Conservation (phyloP, 2,888 invertebrate genomes). For the Calameuta filiformis region DNA sequence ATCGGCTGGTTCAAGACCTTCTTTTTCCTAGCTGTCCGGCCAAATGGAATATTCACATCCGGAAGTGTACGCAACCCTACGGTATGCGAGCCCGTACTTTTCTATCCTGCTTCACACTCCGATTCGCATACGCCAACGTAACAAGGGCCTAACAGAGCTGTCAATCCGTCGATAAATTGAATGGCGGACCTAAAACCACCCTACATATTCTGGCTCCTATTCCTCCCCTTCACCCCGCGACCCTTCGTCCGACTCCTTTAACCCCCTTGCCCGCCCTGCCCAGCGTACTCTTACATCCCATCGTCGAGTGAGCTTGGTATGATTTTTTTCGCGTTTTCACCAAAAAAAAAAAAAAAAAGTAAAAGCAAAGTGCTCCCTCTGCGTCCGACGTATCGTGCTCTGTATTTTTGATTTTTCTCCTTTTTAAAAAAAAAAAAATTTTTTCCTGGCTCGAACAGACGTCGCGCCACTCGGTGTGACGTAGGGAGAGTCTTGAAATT, state of each 20-base stretch:
- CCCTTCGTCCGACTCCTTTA: not conserved
- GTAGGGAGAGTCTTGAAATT: too few relatives aligned
- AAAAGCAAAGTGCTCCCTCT: conserved; percentile 44
- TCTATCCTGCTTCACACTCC: not conserved
- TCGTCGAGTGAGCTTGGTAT: conserved; percentile 2
- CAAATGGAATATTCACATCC: not conserved
- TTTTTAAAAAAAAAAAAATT: not conserved
- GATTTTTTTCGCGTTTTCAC: conserved; percentile 28
- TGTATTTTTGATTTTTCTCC: too few relatives aligned
- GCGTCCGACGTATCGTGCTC: conserved; percentile 51
- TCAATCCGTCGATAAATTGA: conserved; percentile 64
- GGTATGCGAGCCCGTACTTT: not conserved
- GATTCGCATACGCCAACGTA: conserved; percentile 36
- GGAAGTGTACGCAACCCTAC: not conserved
- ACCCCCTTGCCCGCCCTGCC: not conserved
- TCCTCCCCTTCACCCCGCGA: not conserved
- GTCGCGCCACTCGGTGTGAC: too few relatives aligned
- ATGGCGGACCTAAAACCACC: conserved; percentile 62
- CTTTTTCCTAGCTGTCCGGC: too few relatives aligned
- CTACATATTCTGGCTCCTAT: conserved; percentile 37
- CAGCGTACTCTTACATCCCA: conserved; percentile 17
- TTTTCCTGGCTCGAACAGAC: too few relatives aligned
- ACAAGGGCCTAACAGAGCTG: conserved; percentile 64
- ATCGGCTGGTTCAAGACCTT: too few relatives aligned
- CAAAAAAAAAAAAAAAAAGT: conserved; percentile 40